A percentile compares a stretch with the other conserved stretches of the same genome.
Conservation (phyloP, 2,888 invertebrate species). For the Synergus laeviventris region DNA sequence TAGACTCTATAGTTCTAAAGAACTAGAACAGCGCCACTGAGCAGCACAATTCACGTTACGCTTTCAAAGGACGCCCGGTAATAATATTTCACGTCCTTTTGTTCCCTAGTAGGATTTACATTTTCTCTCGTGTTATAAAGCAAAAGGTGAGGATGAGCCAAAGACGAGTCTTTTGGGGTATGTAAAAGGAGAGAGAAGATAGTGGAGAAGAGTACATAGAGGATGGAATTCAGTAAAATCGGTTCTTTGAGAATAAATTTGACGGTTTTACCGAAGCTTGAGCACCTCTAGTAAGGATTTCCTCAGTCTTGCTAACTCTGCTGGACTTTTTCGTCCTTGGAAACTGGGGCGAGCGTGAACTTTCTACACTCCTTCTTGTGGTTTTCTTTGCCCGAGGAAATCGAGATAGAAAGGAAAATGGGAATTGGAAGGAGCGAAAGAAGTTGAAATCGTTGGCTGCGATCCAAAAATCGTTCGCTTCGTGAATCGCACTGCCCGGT, state of each 20-base stretch:
- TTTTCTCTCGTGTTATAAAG: constrained; percentile 18
- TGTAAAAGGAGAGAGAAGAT: neutral
- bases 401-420: constrained; percentile 43
- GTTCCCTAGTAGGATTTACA: constrained; percentile 16
- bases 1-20: neutral
- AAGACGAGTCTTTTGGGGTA: constrained; percentile 16
- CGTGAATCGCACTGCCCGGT: constrained; percentile 14
- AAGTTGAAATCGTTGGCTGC: constrained; percentile 36
- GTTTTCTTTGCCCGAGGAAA: constrained; percentile 45
- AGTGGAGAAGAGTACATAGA: neutral
- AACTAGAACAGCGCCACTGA: constrained; percentile 10
- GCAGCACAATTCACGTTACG: constrained; percentile 1
- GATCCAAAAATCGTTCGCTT: constrained; percentile 40
- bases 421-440: constrained; percentile 25
- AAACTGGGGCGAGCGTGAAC: constrained; percentile 52
- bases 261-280: constrained; percentile 53
- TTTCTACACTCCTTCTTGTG: constrained; percentile 46
- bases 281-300: constrained; percentile 40
- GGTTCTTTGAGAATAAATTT: constrained; percentile 58
- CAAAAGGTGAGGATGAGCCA: neutral
- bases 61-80: constrained; percentile 6
- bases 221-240: constrained; percentile 42
- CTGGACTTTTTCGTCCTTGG: constrained; percentile 49
- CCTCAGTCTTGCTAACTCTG: constrained; percentile 44
- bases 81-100: constrained; percentile 36